phyloP scores from a whole-genome alignment of 2,888 invertebrate genomes.

The Sceliomorpha sp. region DNA sequence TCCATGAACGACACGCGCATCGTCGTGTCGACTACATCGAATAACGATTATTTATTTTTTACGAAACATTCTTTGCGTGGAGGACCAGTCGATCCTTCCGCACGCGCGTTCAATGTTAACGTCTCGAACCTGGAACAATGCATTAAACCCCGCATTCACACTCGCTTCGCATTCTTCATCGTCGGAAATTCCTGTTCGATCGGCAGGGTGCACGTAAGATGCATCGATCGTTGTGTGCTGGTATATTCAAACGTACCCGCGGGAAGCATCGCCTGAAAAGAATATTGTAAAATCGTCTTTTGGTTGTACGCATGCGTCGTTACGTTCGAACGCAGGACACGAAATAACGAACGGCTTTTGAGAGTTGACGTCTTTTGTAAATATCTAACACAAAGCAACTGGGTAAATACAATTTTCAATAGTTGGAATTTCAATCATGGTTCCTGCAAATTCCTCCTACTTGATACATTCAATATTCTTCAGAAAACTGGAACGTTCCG shows the following conservation, averaged over 20 bases:
- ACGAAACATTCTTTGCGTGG: slow-evolving; percentile 22
- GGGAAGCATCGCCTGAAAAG: no score
- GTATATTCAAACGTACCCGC: no score
- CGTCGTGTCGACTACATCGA: slow-evolving; percentile 44
- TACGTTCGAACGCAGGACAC: slow-evolving; percentile 36
- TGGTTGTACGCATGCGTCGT: slow-evolving; percentile 42
- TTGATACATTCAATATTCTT: slow-evolving; percentile 5
- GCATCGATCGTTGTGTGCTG: no score
- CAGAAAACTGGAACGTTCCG: no score
- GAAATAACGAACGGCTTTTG: slow-evolving; percentile 39
- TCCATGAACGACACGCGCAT: slow-evolving; percentile 12
- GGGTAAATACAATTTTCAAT: slow-evolving; percentile 53
- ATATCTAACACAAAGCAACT: slow-evolving; percentile 52
- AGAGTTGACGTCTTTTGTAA: slow-evolving; percentile 49
- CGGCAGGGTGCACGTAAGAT: no score
- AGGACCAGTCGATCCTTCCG: slow-evolving; percentile 31
- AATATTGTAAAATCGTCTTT: slow-evolving; percentile 34
- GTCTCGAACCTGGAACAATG: slow-evolving; percentile 31
- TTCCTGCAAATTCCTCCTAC: slow-evolving; percentile 15
- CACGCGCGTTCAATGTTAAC: slow-evolving; percentile 27
- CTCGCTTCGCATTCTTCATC: no score
- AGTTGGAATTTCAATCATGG: slow-evolving; percentile 36
- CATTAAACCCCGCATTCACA: slow-evolving; percentile 11
- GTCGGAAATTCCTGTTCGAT: no score
- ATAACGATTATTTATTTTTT: slow-evolving; percentile 47